These are phyloP conservation scores for Podarcis cretensis DNA, from an alignment of 2,113 vertebrate species.

Conservation along the genomic window DNA sequence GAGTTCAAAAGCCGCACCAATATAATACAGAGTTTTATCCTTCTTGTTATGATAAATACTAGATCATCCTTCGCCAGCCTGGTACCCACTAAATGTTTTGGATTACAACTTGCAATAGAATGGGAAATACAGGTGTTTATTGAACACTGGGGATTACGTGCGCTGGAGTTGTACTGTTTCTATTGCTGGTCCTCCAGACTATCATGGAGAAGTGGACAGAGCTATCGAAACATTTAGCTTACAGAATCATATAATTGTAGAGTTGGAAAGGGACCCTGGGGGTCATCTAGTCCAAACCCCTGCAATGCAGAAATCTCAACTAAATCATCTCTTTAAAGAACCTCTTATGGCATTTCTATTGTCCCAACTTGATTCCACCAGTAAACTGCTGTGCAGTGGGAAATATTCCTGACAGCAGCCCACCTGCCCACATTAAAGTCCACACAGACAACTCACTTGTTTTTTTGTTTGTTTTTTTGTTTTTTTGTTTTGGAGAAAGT, in stretches of 20 bases:
- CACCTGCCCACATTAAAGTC: not conserved
- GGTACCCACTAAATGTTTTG: not conserved
- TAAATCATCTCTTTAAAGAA: too few species aligned
- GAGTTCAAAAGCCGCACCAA: not conserved
- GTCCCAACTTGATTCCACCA: not conserved
- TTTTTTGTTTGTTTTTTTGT: too few species aligned
- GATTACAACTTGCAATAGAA: not conserved
- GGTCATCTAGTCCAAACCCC: too few species aligned
- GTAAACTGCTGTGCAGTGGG: not conserved
- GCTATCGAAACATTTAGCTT: not conserved
- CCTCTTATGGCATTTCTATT: not conserved
- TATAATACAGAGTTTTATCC: not conserved
- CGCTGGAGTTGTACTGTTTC: not conserved
- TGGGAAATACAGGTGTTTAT: not conserved
- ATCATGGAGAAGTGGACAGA: not conserved
- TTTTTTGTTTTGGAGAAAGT: too few species aligned
- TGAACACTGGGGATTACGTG: not conserved
- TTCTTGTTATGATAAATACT: not conserved
- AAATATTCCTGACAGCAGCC: not conserved
- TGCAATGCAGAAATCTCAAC: too few species aligned
- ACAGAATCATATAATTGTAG: too few species aligned
- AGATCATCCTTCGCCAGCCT: not conserved
- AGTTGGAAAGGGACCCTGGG: too few species aligned
- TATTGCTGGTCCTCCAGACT: not conserved
- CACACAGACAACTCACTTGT: not conserved